Percentiles rank a stretch among this genome's conserved stretches.
Conservation (phyloP, 2,888 invertebrate genomes). For the Drosophila merina region DNA sequence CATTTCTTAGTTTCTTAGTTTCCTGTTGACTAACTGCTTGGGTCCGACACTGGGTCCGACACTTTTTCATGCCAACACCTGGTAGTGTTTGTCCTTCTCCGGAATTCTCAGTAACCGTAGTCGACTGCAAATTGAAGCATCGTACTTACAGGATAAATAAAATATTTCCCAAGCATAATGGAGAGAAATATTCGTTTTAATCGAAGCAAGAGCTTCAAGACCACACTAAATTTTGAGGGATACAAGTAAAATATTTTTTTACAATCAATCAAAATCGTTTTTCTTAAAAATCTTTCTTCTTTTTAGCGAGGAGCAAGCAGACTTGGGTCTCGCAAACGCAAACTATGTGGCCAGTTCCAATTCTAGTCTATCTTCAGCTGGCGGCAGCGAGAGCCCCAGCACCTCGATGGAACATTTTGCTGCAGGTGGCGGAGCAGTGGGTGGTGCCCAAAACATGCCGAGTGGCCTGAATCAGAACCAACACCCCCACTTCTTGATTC, state of each 20-base stretch:
- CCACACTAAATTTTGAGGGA: conserved; percentile 75
- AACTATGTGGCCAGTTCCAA: conserved; percentile 89
- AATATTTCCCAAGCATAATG: conserved; percentile 54
- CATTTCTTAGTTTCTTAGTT: conserved; percentile 26
- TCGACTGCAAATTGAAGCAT: conserved; percentile 46
- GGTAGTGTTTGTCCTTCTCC: conserved; percentile 21
- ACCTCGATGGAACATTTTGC: conserved; percentile 89
- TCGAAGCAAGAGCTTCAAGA: conserved; percentile 82
- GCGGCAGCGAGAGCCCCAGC: conserved; percentile 89
- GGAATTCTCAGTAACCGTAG: conserved; percentile 45
- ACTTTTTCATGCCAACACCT: conserved; percentile 48
- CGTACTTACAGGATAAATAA: conserved; percentile 16
- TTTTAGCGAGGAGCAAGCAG: conserved; percentile 87
- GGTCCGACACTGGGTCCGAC: conserved; percentile 32
- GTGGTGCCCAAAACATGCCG: conserved; percentile 40
- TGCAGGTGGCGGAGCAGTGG: conserved; percentile 63
- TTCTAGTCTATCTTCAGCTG: conserved; percentile 84
- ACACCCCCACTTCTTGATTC: conserved; percentile 64
- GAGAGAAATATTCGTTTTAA: conserved; percentile 81
- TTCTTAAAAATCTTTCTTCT: not conserved
- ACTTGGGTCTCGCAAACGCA: conserved; percentile 85
- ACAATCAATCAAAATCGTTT: not conserved
- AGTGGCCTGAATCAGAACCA: conserved; percentile 43
- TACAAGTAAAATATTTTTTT: conserved; percentile 71
- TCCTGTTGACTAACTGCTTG: conserved; percentile 49